Evolutionary conservation across 2,113 vertebrate genomes (phyloP).

Genomic region (Hyperoodon ampullatus): DNA sequence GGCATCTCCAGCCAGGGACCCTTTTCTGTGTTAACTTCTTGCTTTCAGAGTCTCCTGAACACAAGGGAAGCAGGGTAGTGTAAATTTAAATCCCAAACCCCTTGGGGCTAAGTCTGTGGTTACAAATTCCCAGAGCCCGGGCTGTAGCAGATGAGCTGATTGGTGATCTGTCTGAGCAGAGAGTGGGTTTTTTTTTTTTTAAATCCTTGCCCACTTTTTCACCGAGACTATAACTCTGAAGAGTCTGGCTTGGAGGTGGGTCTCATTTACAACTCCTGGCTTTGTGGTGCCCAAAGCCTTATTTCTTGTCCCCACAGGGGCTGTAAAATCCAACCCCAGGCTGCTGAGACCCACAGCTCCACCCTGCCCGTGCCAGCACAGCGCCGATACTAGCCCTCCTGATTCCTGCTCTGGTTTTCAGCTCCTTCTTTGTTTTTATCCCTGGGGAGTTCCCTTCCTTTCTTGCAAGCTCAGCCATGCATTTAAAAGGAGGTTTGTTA

Average conservation of each 20-base stretch:
- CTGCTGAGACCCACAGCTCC: not conserved
- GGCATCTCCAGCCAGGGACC: not conserved
- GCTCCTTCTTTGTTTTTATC: constrained; percentile 52
- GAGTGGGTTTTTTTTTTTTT: not conserved
- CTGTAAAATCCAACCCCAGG: not conserved
- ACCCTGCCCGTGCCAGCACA: not conserved
- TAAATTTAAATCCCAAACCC: not conserved
- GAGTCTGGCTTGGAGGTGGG: not conserved
- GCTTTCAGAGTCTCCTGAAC: not conserved
- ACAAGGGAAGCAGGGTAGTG: not conserved
- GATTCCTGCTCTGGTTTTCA: constrained; percentile 7
- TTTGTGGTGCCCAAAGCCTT: not conserved
- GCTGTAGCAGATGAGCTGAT: not conserved
- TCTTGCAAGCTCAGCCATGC: constrained; percentile 67
- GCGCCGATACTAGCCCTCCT: not conserved
- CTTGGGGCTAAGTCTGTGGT: not conserved
- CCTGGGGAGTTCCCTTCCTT: constrained; percentile 5
- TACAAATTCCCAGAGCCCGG: not conserved
- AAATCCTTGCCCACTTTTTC: not conserved
- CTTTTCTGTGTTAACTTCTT: not conserved
- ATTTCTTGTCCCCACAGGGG: not conserved
- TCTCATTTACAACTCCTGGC: not conserved
- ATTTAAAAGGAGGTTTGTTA: constrained; percentile 69
- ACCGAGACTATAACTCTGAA: not conserved
- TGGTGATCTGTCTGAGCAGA: not conserved